Evolutionary conservation across 2,888 invertebrate species (phyloP), one percentile per base, ranked within the genome.

Genomic region (Antitype chi): DNA sequence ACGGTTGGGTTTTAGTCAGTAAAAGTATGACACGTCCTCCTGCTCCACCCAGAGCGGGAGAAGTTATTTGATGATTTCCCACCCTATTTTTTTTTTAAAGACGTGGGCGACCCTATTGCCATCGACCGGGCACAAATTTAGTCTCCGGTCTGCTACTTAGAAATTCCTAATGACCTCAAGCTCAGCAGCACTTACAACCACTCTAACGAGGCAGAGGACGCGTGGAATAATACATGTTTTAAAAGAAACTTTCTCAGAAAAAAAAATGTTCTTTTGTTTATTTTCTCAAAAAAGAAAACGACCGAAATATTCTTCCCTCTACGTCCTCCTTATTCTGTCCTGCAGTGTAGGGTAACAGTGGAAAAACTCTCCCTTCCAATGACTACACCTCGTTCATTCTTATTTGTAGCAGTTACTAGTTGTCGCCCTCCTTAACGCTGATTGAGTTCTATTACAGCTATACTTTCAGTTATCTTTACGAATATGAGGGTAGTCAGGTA

Each of bases 341-440:
- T 20, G 0, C 25, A 76, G 53, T 87, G 87, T 77, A 81, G 38
- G 20, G 32, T 38, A 75, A 59, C 28, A 81, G 73, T 70, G 70
- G 85, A 76, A 85, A 88, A 88, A 78, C 74, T 85, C 81, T 64
- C 78, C 72, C 77, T 80, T 76, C 81, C 74, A 75, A 70, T 75
- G 85, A 71, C 47, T 79, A 71, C 60, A 69, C 59, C 70, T 74
- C 76, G 69, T 73, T 70, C 77, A 87, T 75, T 77, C 85, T 82
- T 87, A 84, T 87, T 88, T 74, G 78, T 76, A 60, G 49, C 63
- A 78, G 78, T 87, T 85, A 77, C 69, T 75, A 63, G 81, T 84
- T 82, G 77, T 80, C 75, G 72, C 74, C 68, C 70, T 57, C 64
- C 55, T 74, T 70, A 74, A 73, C 66, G 52, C 76, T 85, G 78